Evolutionary conservation across 2,797 vertebrate genomes (phyloP).

Genomic region (Tokudaia tokunoshimensis): DNA sequence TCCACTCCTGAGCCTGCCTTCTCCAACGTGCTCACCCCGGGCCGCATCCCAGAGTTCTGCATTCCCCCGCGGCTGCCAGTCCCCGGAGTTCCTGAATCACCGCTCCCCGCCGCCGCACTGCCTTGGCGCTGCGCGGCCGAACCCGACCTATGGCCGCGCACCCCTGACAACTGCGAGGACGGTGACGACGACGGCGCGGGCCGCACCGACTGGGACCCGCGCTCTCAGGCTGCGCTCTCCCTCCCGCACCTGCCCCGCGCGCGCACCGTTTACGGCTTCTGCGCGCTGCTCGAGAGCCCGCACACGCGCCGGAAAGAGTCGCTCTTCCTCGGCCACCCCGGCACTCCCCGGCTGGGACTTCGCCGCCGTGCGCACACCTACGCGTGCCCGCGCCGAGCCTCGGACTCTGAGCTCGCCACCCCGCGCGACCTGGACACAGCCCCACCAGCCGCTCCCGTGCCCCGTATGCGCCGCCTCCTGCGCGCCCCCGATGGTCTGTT

Average conservation of each 20-base stretch:
- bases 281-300: constrained; percentile 95
- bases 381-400: constrained; percentile 85
- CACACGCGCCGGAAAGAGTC: constrained; percentile 94
- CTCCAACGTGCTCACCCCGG: constrained; percentile 95
- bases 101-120: constrained; percentile 43
- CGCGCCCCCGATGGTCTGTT: not conserved
- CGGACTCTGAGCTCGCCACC: constrained; percentile 87
- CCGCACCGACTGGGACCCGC: constrained; percentile 92
- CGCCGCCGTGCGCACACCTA: not conserved
- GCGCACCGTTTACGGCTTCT: constrained; percentile 97
- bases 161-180: not conserved
- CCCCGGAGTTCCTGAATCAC: not conserved
- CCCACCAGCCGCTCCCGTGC: constrained; percentile 86
- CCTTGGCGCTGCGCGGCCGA: constrained; percentile 68
- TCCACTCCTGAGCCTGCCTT: constrained; percentile 84
- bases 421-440: constrained; percentile 85
- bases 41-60: constrained; percentile 96
- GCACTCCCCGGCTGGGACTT: constrained; percentile 61
- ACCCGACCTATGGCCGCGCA: not conserved
- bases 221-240: constrained; percentile 93
- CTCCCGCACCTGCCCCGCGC: constrained; percentile 94
- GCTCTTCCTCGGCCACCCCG: constrained; percentile 89
- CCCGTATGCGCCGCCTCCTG: constrained; percentile 86
- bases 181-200: constrained; percentile 82
- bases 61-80: constrained; percentile 93